Evolutionary conservation across 2,888 invertebrate species (phyloP).

Genomic region (Tanytarsus gracilentus): DNA sequence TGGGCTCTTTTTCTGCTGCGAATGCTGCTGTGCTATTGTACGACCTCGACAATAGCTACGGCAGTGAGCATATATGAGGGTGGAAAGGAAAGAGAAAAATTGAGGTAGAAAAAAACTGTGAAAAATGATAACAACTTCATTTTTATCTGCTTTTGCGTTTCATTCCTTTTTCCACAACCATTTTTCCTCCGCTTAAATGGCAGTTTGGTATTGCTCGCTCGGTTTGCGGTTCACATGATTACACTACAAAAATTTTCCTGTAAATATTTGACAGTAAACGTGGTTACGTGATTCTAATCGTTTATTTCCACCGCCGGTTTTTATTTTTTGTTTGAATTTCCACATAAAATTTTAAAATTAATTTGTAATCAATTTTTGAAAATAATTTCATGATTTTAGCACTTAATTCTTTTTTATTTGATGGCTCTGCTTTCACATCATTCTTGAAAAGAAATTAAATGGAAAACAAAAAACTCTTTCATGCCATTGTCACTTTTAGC

Average conservation of each 20-base stretch:
- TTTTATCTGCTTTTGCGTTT: neutral
- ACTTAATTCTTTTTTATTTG: no score
- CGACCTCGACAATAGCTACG: no score
- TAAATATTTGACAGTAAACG: conserved; percentile 18
- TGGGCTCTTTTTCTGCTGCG: no score
- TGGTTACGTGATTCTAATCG: conserved; percentile 17
- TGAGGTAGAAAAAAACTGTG: conserved; percentile 8
- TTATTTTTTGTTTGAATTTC: neutral
- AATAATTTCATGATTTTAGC: no score
- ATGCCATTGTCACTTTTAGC: neutral
- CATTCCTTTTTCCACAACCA: neutral
- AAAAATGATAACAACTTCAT: conserved; percentile 25
- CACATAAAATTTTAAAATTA: neutral
- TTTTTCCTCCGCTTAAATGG: neutral
- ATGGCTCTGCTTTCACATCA: neutral
- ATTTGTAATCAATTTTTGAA: no score
- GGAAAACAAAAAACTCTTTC: neutral
- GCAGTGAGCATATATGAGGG: no score
- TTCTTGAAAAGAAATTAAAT: neutral
- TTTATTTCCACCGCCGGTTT: neutral
- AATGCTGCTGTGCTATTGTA: no score
- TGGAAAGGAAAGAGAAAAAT: neutral
- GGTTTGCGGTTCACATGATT: conserved; percentile 4
- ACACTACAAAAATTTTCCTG: conserved; percentile 1
- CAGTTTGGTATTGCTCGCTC: neutral